A percentile compares a stretch with the other conserved stretches of the same genome.
phyloP scores from a whole-genome alignment of 2,888 invertebrate species.

The Xanthia icteritia region DNA sequence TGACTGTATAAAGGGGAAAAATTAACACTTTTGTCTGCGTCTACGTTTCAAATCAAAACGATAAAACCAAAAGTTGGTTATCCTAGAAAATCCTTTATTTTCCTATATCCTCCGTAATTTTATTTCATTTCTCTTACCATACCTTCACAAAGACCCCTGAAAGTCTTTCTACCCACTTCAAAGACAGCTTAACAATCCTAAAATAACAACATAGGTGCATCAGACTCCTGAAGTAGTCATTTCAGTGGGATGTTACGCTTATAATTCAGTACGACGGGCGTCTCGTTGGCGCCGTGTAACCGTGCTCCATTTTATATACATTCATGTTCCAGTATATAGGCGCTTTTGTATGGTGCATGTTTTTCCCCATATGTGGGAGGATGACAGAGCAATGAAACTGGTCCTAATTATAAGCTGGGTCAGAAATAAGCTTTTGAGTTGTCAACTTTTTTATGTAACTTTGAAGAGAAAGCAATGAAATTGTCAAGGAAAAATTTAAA shows the following conservation, averaged over 20 bases:
- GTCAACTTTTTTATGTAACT: not conserved
- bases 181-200: conserved; percentile 25
- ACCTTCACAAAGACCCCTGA: not conserved
- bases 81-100: not conserved
- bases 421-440: not conserved
- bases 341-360: conserved; percentile 13
- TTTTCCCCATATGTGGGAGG: conserved; percentile 26
- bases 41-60: not conserved
- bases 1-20: not conserved
- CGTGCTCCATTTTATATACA: conserved; percentile 25
- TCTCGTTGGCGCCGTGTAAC: conserved; percentile 33
- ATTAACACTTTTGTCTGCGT: not conserved
- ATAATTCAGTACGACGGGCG: conserved; percentile 28
- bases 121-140: not conserved
- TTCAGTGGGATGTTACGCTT: conserved; percentile 49
- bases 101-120: not conserved
- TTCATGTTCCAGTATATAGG: not conserved
- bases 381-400: conserved; percentile 7
- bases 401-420: conserved; percentile 20
- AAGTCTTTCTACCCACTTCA: conserved; percentile 35
- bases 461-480: not conserved
- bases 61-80: not conserved
- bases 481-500: not conserved
- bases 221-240: conserved; percentile 42
- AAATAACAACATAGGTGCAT: conserved; percentile 47